Evolutionary conservation across 2,113 vertebrate genomes (phyloP).

Genomic region (Indri indri): DNA sequence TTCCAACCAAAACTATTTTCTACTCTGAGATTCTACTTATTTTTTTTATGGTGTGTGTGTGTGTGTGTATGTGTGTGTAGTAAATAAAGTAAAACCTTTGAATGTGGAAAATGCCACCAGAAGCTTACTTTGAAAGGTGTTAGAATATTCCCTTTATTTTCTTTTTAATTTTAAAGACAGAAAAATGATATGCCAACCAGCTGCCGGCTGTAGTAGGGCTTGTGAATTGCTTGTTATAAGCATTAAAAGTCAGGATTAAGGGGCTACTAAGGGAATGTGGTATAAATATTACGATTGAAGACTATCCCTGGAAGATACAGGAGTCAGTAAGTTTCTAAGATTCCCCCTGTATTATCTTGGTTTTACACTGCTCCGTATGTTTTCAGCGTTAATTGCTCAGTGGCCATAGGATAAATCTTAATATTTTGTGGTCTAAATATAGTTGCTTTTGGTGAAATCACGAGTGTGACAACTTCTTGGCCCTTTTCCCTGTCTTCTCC

Average conservation of each 20-base stretch:
- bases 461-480: constrained; percentile 76
- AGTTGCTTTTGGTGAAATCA: constrained; percentile 69
- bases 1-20: constrained; percentile 60
- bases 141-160: constrained; percentile 3
- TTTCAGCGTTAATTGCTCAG: constrained; percentile 74
- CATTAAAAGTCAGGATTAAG: constrained; percentile 66
- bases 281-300: constrained; percentile 55
- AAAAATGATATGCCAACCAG: constrained; percentile 74
- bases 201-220: constrained; percentile 61
- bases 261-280: constrained; percentile 71
- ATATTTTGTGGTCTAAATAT: constrained; percentile 71
- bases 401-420: constrained; percentile 49
- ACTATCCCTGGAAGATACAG: background rate
- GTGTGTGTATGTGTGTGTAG: background rate
- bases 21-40: constrained; percentile 22
- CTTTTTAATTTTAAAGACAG: constrained; percentile 46
- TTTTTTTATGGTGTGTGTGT: constrained; percentile 13
- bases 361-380: constrained; percentile 71
- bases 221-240: constrained; percentile 78
- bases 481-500: constrained; percentile 59
- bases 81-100: constrained; percentile 36
- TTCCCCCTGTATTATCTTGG: constrained; percentile 46
- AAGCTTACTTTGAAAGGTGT: background rate
- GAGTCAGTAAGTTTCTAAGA: constrained; percentile 41
- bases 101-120: background rate